Base-by-base conservation (phyloP, 1,140 invertebrate genomes). In the Portunus trituberculatus region DNA sequence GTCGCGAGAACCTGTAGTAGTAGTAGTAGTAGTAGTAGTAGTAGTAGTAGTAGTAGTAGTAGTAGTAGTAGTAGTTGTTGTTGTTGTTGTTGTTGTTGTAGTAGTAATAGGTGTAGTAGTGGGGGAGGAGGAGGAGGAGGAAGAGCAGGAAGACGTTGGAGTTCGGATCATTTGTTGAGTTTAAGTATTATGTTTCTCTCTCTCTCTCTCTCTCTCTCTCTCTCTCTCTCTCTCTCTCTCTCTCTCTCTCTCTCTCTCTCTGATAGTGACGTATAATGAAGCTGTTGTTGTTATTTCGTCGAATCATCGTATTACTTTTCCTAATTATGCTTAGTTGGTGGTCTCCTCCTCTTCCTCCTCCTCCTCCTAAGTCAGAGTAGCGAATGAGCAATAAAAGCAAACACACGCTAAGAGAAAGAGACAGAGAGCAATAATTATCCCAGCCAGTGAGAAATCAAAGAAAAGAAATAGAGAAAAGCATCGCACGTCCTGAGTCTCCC, bases 201-300 rank as follows among this genome's bases (percentile, higher is more conserved):
- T 87, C 28, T 87, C 84, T 87, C 28, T 87, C 84, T 87, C 28
- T 87, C 84, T 87, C 31, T 87, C 84, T 87, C 28, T 87, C 84
- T 87, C 28, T 87, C 84, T 87, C 28, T 87, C 84, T 87, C 84
- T 32, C 67, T 76, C 20, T n/a, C 67, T n/a, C n/a, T 25, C 28
- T 87, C 84, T 87, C 31, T 87, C 84, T 87, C 28, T 87, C 84
- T 87, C 28, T 87, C 84, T 87, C 28, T 87, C 84, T 87, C 84
- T 32, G 12, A 20, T 7, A 2, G 12, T n/a, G 4, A 7, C 20
- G 67, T 76, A n/a, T 76, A 76, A 76, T n/a, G 67, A 76, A 76
- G 67, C 1, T 20, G 67, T 12, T 20, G 67, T 12, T n/a, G 67
- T 12, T 7, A 0, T 25, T 20, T n/a, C 1, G 1, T 25, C 67